Base-by-base conservation (phyloP, 2,797 vertebrate genomes). In the Chanos chanos region DNA sequence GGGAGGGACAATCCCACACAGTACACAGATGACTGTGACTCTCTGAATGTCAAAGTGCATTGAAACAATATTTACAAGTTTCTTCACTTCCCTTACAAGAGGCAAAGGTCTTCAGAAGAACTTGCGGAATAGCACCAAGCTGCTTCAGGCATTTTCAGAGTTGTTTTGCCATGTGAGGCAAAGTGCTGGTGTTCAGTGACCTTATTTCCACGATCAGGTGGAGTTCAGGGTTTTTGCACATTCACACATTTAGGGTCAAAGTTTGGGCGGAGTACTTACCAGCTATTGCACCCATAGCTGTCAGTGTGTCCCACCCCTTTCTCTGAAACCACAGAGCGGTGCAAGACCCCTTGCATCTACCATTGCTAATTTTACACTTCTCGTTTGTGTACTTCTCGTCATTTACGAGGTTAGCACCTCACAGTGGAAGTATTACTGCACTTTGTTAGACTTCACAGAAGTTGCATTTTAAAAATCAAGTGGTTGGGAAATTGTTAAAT, bases 11-110 rank as follows among this genome's bases (percentile, higher is more conserved):
- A 52, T 51, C 49, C 63, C 27, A 6, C 21, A 37, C 49, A 44
- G 49, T 79, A 51, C 70, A 41, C 6, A 70, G 66, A 81, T 84
- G 84, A 83, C 73, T 65, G 47, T 27, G 40, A 12, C 47, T 27
- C 33, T 28, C 19, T 19, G 56, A 60, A 50, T 61, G 33, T 8
- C 24, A 13, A 40, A 58, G 45, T 34, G 43, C 5, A 49, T 28
- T 31, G 62, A 47, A 64, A 41, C 16, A 24, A 8, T 53, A 51
- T 53, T 64, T 47, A 27, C 56, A 40, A 61, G 50, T 50, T 48
- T 24, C 12, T 60, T 49, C 36, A 37, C 9, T 50, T 65, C 24
- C 21, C 10, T 22, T 43, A 33, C 47, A 43, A 47, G 37, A 55
- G 60, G 57, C 59, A 28, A 18, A 16, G 16, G 13, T 16, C 24